Conservation (phyloP, 2,888 invertebrate species). For the Amiota communis region DNA sequence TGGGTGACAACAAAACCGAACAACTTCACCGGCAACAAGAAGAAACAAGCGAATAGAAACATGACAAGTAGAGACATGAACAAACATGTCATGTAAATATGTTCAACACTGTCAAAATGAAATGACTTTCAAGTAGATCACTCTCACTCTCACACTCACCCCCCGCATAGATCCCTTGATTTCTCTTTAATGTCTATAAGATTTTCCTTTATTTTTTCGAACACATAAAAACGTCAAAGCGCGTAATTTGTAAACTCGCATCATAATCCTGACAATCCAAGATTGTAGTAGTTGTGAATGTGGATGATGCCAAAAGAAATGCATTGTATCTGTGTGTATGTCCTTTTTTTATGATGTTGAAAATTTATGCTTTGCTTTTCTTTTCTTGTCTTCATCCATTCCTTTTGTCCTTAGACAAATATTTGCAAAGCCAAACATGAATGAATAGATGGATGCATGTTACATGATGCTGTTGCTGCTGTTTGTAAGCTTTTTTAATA, state of each 20-base stretch:
- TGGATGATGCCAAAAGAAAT: neutral
- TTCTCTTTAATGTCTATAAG: no score
- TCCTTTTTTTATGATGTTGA: constrained; percentile 17
- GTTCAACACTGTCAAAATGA: constrained; percentile 16
- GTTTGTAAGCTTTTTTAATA: neutral
- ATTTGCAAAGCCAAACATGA: constrained; percentile 18
- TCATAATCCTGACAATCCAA: no score
- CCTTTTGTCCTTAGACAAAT: constrained; percentile 18
- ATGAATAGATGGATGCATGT: constrained; percentile 17
- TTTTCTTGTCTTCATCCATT: constrained; percentile 1
- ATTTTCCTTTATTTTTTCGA: no score
- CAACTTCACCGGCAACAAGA: constrained; percentile 37
- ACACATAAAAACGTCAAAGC: no score
- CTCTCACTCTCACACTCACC: neutral
- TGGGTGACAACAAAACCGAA: constrained; percentile 2
- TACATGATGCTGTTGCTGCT: neutral
- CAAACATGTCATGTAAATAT: constrained; percentile 24
- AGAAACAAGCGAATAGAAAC: constrained; percentile 33
- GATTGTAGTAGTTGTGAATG: neutral
- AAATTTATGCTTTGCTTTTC: constrained; percentile 16
- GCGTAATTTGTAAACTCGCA: no score
- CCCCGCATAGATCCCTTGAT: neutral
- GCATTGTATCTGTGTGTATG: neutral
- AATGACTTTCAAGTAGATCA: constrained; percentile 14
- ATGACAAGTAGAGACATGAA: constrained; percentile 27